These are phyloP conservation scores for Microcebus tavaratra DNA, from an alignment of 2,113 vertebrate genomes.

Conservation along the genomic window DNA sequence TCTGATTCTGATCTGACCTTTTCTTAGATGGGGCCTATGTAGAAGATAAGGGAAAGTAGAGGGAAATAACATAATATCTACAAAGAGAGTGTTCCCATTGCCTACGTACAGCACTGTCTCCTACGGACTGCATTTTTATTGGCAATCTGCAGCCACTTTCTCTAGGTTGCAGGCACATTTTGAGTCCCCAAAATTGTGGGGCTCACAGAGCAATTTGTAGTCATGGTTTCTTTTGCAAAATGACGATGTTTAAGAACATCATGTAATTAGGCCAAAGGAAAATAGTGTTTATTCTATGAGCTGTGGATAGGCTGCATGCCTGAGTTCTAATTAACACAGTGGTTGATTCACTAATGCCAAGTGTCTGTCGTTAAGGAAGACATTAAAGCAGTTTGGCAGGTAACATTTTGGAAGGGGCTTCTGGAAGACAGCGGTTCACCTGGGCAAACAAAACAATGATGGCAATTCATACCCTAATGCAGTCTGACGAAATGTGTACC, in stretches of 20 bases:
- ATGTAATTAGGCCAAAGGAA: slow-evolving; percentile 60
- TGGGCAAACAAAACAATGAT: background rate
- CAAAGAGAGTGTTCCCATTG: background rate
- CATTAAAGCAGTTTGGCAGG: background rate
- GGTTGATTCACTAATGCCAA: background rate
- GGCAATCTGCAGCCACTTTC: background rate
- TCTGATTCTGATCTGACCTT: background rate
- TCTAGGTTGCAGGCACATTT: background rate
- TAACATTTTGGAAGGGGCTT: background rate
- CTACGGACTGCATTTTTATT: background rate
- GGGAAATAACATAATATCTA: background rate
- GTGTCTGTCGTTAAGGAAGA: background rate
- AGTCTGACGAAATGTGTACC: background rate
- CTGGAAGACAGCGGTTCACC: background rate
- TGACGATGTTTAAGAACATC: slow-evolving; percentile 56
- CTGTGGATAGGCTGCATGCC: background rate
- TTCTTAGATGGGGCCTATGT: background rate
- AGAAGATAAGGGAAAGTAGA: background rate
- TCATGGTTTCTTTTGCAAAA: slow-evolving; percentile 39
- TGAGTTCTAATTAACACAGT: slow-evolving; percentile 56
- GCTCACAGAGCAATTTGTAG: slow-evolving; percentile 43
- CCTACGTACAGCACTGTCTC: rapidly evolving
- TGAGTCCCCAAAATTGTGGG: background rate
- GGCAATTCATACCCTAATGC: too few relatives aligned
- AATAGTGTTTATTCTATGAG: slow-evolving; percentile 38